These are phyloP conservation scores for Coreius guichenoti DNA, from an alignment of 2,797 vertebrate genomes.

Conservation along the genomic window DNA sequence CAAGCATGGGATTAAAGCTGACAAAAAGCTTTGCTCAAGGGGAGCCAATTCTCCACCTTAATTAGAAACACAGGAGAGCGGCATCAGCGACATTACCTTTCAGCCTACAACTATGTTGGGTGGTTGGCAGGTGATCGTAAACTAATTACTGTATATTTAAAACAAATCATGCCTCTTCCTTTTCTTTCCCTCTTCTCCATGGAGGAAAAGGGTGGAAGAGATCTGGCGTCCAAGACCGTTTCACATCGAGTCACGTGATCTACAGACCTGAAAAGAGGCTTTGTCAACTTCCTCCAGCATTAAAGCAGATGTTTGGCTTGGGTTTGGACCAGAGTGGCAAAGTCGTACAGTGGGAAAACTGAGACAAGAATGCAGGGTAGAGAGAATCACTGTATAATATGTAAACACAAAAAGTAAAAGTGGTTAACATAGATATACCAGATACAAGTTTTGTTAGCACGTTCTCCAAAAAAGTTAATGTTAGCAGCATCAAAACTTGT, in stretches of 20 bases:
- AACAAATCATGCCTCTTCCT: slow-evolving; percentile 33
- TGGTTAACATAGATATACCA: not conserved
- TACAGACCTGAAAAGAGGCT: slow-evolving; percentile 49
- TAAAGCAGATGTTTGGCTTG: slow-evolving; percentile 56
- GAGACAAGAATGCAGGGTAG: slow-evolving; percentile 25
- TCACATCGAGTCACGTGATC: slow-evolving; percentile 31
- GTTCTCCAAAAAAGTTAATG: not conserved
- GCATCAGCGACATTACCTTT: slow-evolving; percentile 17
- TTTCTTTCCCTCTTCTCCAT: not conserved
- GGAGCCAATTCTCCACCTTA: slow-evolving; percentile 38
- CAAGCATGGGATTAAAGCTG: slow-evolving; percentile 47
- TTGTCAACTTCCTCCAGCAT: slow-evolving; percentile 45
- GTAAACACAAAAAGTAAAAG: slow-evolving; percentile 5
- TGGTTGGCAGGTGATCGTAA: slow-evolving; percentile 26
- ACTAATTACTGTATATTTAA: slow-evolving; percentile 32
- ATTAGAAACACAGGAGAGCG: slow-evolving; percentile 42
- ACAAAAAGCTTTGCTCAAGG: slow-evolving; percentile 40
- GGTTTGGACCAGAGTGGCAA: slow-evolving; percentile 40
- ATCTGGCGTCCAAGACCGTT: slow-evolving; percentile 29
- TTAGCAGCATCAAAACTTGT: not conserved
- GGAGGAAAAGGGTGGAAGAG: slow-evolving; percentile 28
- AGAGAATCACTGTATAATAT: not conserved
- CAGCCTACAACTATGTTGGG: not conserved
- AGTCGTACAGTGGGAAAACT: slow-evolving; percentile 30
- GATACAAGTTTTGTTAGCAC: not conserved